Evolutionary conservation across 2,113 vertebrate species (phyloP), one percentile per base, ranked within the genome.

Genomic region (Pluvialis apricaria): DNA sequence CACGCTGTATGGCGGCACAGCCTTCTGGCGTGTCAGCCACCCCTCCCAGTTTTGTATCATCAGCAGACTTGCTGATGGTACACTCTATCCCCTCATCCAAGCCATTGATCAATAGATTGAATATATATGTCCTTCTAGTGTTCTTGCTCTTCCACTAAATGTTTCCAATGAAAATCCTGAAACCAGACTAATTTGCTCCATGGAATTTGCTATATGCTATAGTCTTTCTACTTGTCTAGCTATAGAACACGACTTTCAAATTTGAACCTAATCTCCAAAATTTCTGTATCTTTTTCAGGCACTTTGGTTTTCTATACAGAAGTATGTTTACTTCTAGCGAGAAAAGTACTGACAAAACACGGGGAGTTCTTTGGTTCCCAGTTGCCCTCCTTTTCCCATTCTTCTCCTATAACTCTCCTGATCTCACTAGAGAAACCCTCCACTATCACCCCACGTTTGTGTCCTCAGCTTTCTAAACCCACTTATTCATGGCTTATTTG

Each of bases 361-460:
- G 18, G 57, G 25, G 10, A 80, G 15, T 29, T 81, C 20, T 82
- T 92, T 36, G 57, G 47, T 61, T 70, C 6, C 5, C 18, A n/a
- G 18, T 32, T 90, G 29, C 22, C 26, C 11, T 79, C 29, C 29
- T 62, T 75, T 82, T 52, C 38, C 19, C 14, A 14, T 86, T 75
- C 40, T 55, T 72, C 25, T 44, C 45, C 64, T 65, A 1, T 38
- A 65, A 81, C 3, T 81, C 10, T 1, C 51, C 73, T 38, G 16
- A 26, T 38, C 76, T 55, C 31, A 26, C 44, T 47, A 68, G 28
- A 64, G 38, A 78, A 92, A 42, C 13, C 13, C 9, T 75, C 16
- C 12, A 16, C 44, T 28, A 61, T 18, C 22, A 57, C 4, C 25
- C 9, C 0, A 0, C 5, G 2, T 45, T 82, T 88, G 75, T 52